Conservation (phyloP, 2,113 vertebrate genomes). For the Asarcornis scutulata region DNA sequence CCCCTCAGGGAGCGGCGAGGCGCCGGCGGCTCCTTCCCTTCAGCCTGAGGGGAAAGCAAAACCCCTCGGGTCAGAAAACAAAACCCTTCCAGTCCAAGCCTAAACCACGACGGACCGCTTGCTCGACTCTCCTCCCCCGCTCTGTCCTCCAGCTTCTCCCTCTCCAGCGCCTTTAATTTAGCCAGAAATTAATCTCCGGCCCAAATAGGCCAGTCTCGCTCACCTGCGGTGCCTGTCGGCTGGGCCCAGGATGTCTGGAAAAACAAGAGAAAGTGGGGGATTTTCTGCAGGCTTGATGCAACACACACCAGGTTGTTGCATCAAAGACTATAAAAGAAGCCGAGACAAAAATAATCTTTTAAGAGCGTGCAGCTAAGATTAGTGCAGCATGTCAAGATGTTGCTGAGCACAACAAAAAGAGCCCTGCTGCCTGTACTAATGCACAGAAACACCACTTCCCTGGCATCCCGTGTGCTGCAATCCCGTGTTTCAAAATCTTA, state of each 20-base stretch:
- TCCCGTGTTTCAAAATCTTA: not conserved
- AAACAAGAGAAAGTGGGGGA: not conserved
- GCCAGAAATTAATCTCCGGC: not conserved
- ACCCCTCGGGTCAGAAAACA: not conserved
- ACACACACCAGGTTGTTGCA: slow-evolving; percentile 34
- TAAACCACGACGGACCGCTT: rapidly evolving
- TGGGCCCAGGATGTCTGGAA: slow-evolving; percentile 1
- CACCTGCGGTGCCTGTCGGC: slow-evolving; percentile 27
- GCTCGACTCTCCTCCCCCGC: rapidly evolving
- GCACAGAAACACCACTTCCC: not conserved
- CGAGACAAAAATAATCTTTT: slow-evolving; percentile 60
- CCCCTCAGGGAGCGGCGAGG: not conserved
- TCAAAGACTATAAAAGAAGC: slow-evolving; percentile 40
- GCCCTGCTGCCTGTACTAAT: not conserved
- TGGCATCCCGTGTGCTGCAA: not conserved
- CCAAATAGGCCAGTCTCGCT: not conserved
- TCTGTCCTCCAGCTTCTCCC: not conserved
- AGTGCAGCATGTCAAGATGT: slow-evolving; percentile 32
- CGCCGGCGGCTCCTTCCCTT: not conserved
- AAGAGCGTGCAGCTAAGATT: slow-evolving; percentile 41
- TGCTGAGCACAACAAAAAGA: slow-evolving; percentile 2
- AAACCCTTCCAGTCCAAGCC: not conserved
- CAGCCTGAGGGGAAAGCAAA: not conserved
- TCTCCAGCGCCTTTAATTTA: not conserved
- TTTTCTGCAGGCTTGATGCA: slow-evolving; percentile 37